A percentile compares a stretch with the other conserved stretches of the same genome.
These are phyloP conservation scores for Helobdella robusta DNA, from an alignment of 2,888 invertebrate species.

Conservation along the genomic window DNA sequence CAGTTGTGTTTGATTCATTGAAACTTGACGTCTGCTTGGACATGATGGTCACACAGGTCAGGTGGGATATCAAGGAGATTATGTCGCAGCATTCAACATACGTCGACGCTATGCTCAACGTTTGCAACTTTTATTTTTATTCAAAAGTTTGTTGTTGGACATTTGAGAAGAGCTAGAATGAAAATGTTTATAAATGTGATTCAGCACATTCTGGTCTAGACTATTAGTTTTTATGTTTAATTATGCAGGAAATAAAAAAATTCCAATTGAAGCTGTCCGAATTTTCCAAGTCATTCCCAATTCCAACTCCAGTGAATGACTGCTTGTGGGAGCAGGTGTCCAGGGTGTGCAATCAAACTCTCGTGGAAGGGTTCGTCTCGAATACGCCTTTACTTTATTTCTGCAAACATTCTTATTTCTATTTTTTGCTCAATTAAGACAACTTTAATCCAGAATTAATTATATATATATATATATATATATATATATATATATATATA, in stretches of 20 bases:
- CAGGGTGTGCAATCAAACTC: constrained; percentile 9
- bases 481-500: background rate
- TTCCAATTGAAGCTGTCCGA: constrained; percentile 7
- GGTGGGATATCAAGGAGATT: constrained; percentile 75
- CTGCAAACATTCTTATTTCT: background rate
- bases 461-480: background rate
- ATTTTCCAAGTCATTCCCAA: constrained; percentile 12
- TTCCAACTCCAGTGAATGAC: constrained; percentile 8
- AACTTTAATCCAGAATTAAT: too few species aligned
- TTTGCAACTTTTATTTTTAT: too few species aligned
- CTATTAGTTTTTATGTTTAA: background rate
- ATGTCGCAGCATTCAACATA: constrained; percentile 87
- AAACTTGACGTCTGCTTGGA: constrained; percentile 66
- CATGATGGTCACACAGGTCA: constrained; percentile 76
- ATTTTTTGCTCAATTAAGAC: background rate
- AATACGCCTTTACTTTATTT: too few species aligned
- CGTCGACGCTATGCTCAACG: constrained; percentile 52
- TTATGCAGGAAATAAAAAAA: constrained; percentile 5
- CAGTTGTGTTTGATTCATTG: constrained; percentile 69
- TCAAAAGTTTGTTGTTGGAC: too few species aligned
- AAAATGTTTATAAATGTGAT: too few species aligned
- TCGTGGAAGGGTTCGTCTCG: constrained; percentile 19
- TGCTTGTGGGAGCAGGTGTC: constrained; percentile 19
- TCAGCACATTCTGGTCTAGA: background rate
- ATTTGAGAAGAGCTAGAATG: too few species aligned